A percentile compares a stretch with the other conserved stretches of the same genome.
Evolutionary conservation across 2,888 invertebrate species (phyloP).

Genomic region (Polymixis flavicincta): DNA sequence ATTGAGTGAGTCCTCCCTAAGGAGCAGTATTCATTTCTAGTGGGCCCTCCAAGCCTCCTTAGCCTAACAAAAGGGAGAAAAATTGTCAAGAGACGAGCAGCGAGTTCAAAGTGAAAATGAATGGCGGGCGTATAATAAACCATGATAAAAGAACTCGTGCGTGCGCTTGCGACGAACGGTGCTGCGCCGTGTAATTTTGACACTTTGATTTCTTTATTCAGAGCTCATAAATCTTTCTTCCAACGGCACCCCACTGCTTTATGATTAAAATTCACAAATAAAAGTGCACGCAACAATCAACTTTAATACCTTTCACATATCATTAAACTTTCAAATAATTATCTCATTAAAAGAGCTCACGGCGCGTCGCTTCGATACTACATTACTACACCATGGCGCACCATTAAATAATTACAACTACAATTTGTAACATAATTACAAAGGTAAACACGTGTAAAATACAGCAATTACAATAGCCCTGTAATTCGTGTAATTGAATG

Average conservation of each 20-base stretch:
- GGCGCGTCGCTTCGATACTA: constrained; percentile 25
- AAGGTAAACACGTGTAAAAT: constrained; percentile 61
- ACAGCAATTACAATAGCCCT: constrained; percentile 57
- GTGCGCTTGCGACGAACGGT: constrained; percentile 67
- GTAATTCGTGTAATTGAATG: constrained; percentile 63
- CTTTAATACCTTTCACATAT: constrained; percentile 58
- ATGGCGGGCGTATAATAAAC: constrained; percentile 78
- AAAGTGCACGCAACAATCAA: constrained; percentile 46
- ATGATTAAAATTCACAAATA: constrained; percentile 69
- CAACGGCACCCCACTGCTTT: constrained; percentile 64
- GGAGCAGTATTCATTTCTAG: constrained; percentile 78
- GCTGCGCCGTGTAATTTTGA: constrained; percentile 80
- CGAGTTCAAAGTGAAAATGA: constrained; percentile 82
- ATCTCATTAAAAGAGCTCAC: constrained; percentile 42
- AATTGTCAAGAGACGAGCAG: constrained; percentile 80
- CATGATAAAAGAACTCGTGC: constrained; percentile 73
- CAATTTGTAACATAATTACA: constrained; percentile 55
- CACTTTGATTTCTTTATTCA: constrained; percentile 87
- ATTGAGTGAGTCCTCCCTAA: constrained; percentile 69
- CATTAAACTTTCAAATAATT: constrained; percentile 51
- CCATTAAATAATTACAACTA: constrained; percentile 53
- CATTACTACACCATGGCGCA: constrained; percentile 29
- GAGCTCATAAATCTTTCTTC: constrained; percentile 74
- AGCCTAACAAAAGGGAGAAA: constrained; percentile 80
- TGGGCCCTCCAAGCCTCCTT: constrained; percentile 75